A percentile compares a stretch with the other conserved stretches of the same genome.
Conservation (phyloP, 2,888 invertebrate species). For the Geophilus truncorum region DNA sequence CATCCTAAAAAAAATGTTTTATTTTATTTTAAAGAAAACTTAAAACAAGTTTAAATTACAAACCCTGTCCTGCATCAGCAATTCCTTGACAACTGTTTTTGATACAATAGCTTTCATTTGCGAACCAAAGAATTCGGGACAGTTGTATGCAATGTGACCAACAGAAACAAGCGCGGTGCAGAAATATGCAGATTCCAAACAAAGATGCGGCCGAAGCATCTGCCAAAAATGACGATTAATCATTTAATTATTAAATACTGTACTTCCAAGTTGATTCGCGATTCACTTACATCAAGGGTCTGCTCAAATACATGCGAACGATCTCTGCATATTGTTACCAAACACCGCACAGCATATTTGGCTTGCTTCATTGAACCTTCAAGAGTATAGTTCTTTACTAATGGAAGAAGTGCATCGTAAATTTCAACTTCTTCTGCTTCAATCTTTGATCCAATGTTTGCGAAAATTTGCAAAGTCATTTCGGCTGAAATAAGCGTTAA, state of each 20-base stretch:
- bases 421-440: constrained; percentile 47
- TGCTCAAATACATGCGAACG: constrained; percentile 70
- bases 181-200: constrained; percentile 57
- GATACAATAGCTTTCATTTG: constrained; percentile 92
- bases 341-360: constrained; percentile 90
- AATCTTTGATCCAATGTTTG: constrained; percentile 47
- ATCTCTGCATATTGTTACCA: constrained; percentile 47
- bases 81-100: constrained; percentile 89
- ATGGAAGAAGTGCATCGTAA: constrained; percentile 63
- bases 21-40: not conserved
- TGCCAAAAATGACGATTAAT: constrained; percentile 44
- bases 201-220: constrained; percentile 29
- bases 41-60: constrained; percentile 38
- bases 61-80: constrained; percentile 63
- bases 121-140: constrained; percentile 82
- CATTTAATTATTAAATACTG: not conserved
- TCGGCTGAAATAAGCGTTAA: constrained; percentile 41
- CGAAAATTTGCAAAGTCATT: constrained; percentile 48
- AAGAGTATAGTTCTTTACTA: constrained; percentile 82
- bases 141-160: constrained; percentile 88
- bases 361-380: constrained; percentile 91
- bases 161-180: constrained; percentile 89
- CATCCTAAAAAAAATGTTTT: constrained; percentile 52
- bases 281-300: constrained; percentile 61
- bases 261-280: not conserved